phyloP scores from a whole-genome alignment of 2,113 vertebrate genomes.

The Drymodes brunneopygia region DNA sequence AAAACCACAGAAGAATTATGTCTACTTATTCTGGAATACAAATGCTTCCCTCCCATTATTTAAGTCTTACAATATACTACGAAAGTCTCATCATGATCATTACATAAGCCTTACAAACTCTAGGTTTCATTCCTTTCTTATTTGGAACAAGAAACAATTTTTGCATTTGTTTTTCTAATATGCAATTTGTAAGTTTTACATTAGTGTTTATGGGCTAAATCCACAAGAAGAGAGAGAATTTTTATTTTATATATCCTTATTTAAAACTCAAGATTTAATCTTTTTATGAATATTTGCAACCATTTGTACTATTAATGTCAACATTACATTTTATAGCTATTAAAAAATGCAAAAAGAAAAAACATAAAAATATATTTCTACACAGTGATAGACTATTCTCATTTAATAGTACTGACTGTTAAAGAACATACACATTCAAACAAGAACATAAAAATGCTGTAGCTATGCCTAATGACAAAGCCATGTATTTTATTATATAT shows the following conservation, averaged over 20 bases:
- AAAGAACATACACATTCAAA: not conserved
- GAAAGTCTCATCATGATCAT: not conserved
- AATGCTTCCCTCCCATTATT: rapidly evolving
- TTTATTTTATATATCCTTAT: not conserved
- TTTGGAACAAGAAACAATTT: not conserved
- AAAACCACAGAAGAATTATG: not conserved
- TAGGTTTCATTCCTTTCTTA: not conserved
- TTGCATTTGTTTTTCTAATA: not conserved
- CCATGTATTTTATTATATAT: not conserved
- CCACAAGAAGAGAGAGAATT: not conserved
- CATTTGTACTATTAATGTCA: not conserved
- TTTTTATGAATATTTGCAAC: not conserved
- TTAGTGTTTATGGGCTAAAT: not conserved
- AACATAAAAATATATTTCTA: not conserved
- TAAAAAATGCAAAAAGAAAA: not conserved
- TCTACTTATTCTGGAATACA: not conserved
- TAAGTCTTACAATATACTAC: not conserved
- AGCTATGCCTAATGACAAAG: not conserved
- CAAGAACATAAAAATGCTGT: not conserved
- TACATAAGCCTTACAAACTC: not conserved
- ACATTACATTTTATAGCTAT: not conserved
- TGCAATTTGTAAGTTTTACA: not conserved
- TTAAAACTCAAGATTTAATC: not conserved
- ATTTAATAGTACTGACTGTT: not conserved
- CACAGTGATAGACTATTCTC: not conserved